These are phyloP conservation scores for Callocephalon fimbriatum DNA, from an alignment of 2,113 vertebrate species.

Conservation along the genomic window DNA sequence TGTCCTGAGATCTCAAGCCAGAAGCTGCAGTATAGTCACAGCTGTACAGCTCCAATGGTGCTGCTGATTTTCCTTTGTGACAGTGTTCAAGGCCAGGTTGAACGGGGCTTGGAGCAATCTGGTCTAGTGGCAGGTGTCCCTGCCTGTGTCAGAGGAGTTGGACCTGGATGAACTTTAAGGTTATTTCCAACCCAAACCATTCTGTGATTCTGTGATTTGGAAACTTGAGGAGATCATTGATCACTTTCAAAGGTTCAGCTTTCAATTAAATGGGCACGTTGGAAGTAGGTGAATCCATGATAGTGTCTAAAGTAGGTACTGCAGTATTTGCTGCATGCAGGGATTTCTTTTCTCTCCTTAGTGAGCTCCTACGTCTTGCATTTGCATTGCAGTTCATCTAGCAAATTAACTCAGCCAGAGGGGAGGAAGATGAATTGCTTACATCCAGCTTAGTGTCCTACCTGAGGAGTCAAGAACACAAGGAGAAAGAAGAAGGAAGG, in stretches of 20 bases:
- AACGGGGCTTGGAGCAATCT: not conserved
- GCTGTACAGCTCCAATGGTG: rapidly evolving
- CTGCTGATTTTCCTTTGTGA: not conserved
- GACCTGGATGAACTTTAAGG: not conserved
- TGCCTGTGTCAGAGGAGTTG: not conserved
- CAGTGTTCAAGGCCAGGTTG: not conserved
- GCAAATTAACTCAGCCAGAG: not conserved
- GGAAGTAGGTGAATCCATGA: not conserved
- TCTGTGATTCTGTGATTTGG: not conserved
- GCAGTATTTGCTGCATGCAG: not conserved
- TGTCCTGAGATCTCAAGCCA: not conserved
- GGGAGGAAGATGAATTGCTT: not conserved
- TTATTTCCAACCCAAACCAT: not conserved
- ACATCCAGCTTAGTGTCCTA: not conserved
- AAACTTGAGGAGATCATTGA: not conserved
- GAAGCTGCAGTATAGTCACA: not conserved
- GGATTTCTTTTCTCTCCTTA: not conserved
- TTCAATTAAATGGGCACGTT: not conserved
- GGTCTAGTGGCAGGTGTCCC: not conserved
- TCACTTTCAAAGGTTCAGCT: not conserved
- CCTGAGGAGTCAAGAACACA: not conserved
- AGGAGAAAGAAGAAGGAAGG: not conserved
- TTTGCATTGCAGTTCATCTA: not conserved
- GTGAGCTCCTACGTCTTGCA: not conserved
- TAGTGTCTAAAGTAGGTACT: not conserved